A percentile compares a stretch with the other conserved stretches of the same genome.
Evolutionary conservation across 2,113 vertebrate species (phyloP).

Genomic region (Gopherus flavomarginatus): DNA sequence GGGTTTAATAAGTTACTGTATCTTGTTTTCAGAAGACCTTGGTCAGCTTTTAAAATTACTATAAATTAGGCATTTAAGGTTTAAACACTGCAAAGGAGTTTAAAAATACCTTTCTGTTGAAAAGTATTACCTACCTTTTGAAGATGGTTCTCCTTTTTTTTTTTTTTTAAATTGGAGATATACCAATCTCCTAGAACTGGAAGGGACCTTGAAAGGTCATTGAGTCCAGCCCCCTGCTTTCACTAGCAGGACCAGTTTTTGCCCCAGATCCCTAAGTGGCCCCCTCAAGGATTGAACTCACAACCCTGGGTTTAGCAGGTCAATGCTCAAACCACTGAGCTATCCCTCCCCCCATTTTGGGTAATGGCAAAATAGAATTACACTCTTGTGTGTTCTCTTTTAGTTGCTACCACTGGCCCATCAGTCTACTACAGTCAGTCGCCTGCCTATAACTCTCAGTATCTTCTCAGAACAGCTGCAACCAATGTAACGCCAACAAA

Average conservation of each 20-base stretch:
- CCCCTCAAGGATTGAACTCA: too few species aligned
- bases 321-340: too few species aligned
- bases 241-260: too few species aligned
- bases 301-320: too few species aligned
- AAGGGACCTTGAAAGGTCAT: too few species aligned
- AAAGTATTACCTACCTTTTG: neutral
- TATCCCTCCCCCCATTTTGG: neutral
- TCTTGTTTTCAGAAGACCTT: neutral
- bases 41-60: neutral
- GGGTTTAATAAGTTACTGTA: neutral
- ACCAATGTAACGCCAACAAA: conserved; percentile 93
- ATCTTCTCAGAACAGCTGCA: conserved; percentile 91
- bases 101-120: neutral
- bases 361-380: neutral
- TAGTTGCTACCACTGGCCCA: conserved; percentile 93
- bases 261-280: too few species aligned
- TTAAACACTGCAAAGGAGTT: neutral
- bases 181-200: too few species aligned
- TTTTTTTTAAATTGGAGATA: too few species aligned
- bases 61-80: neutral
- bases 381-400: conserved; percentile 30
- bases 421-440: conserved; percentile 94
- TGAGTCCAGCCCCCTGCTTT: too few species aligned
- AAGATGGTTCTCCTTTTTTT: neutral
- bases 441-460: conserved; percentile 94